Percentiles rank a stretch among this genome's conserved stretches.
Conservation (phyloP, 1,140 invertebrate genomes). For the Aphelinus atriplicis region DNA sequence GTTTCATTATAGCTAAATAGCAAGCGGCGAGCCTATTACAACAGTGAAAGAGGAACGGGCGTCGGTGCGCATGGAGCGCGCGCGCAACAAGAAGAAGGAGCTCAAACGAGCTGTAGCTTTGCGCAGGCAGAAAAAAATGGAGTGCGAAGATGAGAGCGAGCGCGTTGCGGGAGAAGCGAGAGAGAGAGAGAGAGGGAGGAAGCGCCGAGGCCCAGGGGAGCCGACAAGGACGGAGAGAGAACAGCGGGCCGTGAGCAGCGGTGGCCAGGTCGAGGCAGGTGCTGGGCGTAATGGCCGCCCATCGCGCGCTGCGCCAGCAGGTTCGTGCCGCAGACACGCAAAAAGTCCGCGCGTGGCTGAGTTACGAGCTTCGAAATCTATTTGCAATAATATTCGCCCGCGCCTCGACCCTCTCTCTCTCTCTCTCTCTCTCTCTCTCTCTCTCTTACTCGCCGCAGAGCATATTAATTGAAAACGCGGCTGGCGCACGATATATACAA, state of each 20-base stretch:
- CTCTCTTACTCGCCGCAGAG: too few relatives aligned
- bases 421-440: too few relatives aligned
- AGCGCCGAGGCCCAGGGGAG: slow-evolving; percentile 41
- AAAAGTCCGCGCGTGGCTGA: slow-evolving; percentile 42
- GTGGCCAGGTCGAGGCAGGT: slow-evolving; percentile 56
- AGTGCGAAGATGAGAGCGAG: slow-evolving; percentile 33
- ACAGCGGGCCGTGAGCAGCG: slow-evolving; percentile 31
- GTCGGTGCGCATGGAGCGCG: slow-evolving; percentile 8
- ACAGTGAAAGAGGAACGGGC: neutral
- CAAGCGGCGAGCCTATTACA: slow-evolving; percentile 18
- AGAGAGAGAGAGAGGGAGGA: slow-evolving; percentile 35
- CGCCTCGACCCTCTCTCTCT: too few relatives aligned
- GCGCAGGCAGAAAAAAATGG: slow-evolving; percentile 37
- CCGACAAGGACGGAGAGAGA: neutral
- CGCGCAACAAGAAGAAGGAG: slow-evolving; percentile 25
- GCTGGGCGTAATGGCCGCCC: slow-evolving; percentile 60
- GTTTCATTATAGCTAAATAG: slow-evolving; percentile 32
- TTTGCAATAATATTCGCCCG: slow-evolving; percentile 45
- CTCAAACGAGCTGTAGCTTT: neutral
- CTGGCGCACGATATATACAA: neutral
- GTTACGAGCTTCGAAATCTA: slow-evolving; percentile 54
- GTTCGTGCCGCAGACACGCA: slow-evolving; percentile 32
- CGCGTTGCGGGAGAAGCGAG: slow-evolving; percentile 19
- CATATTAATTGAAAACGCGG: slow-evolving; percentile 54
- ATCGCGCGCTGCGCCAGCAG: slow-evolving; percentile 43